A percentile compares a stretch with the other conserved stretches of the same genome.
phyloP scores from a whole-genome alignment of 2,113 vertebrate species.

The Archilochus colubris region DNA sequence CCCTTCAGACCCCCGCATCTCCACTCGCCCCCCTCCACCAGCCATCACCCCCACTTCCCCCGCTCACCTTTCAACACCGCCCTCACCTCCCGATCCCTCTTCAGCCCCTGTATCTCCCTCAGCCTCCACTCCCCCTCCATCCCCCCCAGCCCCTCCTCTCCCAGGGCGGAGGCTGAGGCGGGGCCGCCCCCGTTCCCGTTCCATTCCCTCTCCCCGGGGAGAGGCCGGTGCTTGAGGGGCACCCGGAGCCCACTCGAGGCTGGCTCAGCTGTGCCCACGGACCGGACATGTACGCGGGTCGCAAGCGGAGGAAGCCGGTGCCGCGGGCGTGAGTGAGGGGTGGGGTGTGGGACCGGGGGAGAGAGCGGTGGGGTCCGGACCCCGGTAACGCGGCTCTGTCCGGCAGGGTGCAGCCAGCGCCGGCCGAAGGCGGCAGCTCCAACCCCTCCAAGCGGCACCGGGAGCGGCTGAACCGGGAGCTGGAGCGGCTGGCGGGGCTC shows the following conservation, averaged over 20 bases:
- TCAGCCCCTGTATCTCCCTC: not conserved
- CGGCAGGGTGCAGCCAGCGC: constrained; percentile 33
- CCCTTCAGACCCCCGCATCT: no score
- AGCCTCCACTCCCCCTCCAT: no score
- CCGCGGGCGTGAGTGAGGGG: not conserved
- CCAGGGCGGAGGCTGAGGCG: no score
- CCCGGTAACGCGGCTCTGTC: not conserved
- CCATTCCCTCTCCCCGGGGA: not conserved
- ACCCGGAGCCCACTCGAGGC: no score
- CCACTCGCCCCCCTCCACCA: no score
- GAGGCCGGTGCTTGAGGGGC: no score
- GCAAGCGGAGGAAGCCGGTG: constrained; percentile 13
- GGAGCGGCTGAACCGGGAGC: constrained; percentile 74
- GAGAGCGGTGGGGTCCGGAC: no score
- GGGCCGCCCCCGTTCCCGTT: not conserved
- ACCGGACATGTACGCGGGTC: not conserved
- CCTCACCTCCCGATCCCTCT: not conserved
- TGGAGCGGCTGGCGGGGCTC: constrained; percentile 69
- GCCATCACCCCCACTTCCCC: no score
- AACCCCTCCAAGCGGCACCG: constrained; percentile 78
- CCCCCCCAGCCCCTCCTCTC: not conserved
- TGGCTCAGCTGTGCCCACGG: not conserved
- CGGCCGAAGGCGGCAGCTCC: constrained; percentile 57
- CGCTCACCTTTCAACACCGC: no score
- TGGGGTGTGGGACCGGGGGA: not conserved